These are phyloP conservation scores for Orestias chungarensis DNA, from an alignment of 2,797 vertebrate genomes.

Conservation along the genomic window DNA sequence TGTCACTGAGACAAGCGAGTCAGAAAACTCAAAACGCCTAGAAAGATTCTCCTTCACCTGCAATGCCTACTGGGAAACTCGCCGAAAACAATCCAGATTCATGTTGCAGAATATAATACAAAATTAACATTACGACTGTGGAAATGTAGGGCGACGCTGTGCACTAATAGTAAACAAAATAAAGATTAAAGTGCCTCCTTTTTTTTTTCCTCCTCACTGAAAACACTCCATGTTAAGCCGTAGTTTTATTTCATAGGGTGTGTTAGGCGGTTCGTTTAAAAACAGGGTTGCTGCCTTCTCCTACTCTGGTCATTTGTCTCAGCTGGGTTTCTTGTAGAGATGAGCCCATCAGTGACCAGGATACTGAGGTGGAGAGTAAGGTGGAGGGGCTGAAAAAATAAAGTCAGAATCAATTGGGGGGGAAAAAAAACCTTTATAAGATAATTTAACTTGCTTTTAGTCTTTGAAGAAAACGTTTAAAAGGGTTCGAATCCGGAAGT, in stretches of 20 bases:
- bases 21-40: constrained; percentile 15
- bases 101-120: constrained; percentile 29
- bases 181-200: constrained; percentile 60
- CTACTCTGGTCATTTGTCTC: constrained; percentile 55
- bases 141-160: constrained; percentile 39
- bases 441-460: not conserved
- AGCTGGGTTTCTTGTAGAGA: constrained; percentile 27
- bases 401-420: not conserved
- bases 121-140: constrained; percentile 29
- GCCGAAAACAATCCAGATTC: constrained; percentile 17
- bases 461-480: not conserved
- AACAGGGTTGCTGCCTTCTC: constrained; percentile 49
- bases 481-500: not conserved
- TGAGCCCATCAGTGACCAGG: constrained; percentile 80
- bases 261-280: constrained; percentile 2
- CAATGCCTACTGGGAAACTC: constrained; percentile 10
- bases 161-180: constrained; percentile 41
- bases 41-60: constrained; percentile 24
- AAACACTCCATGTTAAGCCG: constrained; percentile 43
- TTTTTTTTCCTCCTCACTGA: constrained; percentile 42
- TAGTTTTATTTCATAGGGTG: constrained; percentile 19
- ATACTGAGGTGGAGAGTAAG: constrained; percentile 86
- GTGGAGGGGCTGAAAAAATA: constrained; percentile 83
- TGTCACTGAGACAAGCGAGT: constrained; percentile 25
- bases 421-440: not conserved